Evolutionary conservation across 2,888 invertebrate genomes (phyloP).

Genomic region (Ceriagrion tenellum): DNA sequence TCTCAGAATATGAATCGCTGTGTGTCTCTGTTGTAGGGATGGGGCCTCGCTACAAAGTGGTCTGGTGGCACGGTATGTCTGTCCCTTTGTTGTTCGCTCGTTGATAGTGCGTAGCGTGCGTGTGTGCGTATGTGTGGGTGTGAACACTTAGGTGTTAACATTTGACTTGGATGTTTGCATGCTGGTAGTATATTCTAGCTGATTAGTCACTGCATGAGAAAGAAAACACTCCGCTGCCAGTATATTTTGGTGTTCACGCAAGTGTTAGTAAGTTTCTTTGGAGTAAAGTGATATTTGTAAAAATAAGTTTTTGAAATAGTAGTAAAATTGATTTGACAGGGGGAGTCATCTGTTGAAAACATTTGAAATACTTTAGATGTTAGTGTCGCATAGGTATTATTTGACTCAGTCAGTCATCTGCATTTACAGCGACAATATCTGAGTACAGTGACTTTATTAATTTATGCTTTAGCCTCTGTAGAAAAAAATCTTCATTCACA

Average conservation of each 20-base stretch:
- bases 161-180: neutral
- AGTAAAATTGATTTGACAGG: neutral
- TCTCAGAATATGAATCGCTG: constrained; percentile 57
- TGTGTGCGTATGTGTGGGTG: neutral
- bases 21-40: constrained; percentile 72
- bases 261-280: neutral
- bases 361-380: neutral
- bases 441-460: neutral
- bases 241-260: neutral
- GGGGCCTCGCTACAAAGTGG: constrained; percentile 72
- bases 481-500: neutral
- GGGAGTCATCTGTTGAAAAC: neutral
- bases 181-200: neutral
- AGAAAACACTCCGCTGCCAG: neutral
- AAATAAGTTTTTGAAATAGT: neutral
- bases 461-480: neutral
- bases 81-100: constrained; percentile 52
- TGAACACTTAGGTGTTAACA: neutral
- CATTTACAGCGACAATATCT: neutral
- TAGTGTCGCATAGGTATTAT: neutral
- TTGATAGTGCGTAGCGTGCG: constrained; percentile 28
- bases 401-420: neutral
- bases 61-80: constrained; percentile 72
- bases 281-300: neutral
- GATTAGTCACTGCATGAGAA: neutral